A percentile compares a stretch with the other conserved stretches of the same genome.
phyloP scores from a whole-genome alignment of 2,888 invertebrate genomes.

The Ceramica pisi region DNA sequence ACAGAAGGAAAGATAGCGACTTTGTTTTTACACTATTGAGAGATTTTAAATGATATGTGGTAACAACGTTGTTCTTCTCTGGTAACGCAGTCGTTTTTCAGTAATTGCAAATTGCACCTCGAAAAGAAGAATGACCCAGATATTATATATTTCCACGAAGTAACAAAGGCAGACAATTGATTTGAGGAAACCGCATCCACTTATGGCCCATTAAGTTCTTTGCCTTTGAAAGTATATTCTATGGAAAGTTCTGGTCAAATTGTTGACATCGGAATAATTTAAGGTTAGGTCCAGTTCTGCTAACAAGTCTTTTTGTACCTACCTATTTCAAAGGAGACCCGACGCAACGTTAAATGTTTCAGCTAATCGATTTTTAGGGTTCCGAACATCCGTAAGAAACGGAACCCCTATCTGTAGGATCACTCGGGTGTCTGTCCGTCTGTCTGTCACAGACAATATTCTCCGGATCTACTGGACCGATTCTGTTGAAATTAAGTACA shows the following conservation, averaged over 20 bases:
- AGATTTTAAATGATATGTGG: not conserved
- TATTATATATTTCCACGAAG: constrained; percentile 34
- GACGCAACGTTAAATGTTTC: not conserved
- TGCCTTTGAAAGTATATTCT: constrained; percentile 7
- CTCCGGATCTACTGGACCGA: too few species aligned
- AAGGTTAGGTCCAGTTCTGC: not conserved
- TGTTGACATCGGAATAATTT: not conserved
- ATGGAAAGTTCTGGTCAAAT: constrained; percentile 12
- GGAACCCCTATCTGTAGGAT: too few species aligned
- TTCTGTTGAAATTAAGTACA: too few species aligned
- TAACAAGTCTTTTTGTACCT: too few species aligned
- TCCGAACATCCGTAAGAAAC: too few species aligned
- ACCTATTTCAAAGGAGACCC: too few species aligned
- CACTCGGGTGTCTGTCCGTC: too few species aligned
- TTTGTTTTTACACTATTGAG: too few species aligned
- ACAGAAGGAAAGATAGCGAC: too few species aligned
- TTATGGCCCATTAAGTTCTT: constrained; percentile 37
- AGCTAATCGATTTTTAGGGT: not conserved
- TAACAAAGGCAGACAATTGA: constrained; percentile 16
- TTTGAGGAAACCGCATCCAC: constrained; percentile 40
- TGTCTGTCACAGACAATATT: too few species aligned
- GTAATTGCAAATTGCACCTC: not conserved
- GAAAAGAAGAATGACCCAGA: not conserved
- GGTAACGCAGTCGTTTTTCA: not conserved
- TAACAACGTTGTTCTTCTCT: not conserved